Conservation (phyloP, 2,113 vertebrate genomes). For the Pelusios castaneus region DNA sequence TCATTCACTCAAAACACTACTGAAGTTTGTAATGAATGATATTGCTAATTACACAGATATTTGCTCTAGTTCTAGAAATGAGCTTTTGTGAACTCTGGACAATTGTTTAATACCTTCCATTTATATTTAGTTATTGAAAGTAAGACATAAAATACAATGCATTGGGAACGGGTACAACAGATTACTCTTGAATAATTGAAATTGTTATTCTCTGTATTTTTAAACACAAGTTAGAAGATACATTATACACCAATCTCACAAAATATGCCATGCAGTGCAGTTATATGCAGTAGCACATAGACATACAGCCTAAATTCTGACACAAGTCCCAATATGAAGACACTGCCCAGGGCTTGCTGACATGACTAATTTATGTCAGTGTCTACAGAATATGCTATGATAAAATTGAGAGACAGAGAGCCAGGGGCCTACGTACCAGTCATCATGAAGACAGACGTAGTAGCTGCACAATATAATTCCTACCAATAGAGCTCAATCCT, state of each 20-base stretch:
- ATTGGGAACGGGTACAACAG: background rate
- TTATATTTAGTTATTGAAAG: background rate
- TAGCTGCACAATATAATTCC: background rate
- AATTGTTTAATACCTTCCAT: background rate
- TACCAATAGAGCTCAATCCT: background rate
- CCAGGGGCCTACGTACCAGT: background rate
- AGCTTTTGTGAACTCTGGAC: background rate
- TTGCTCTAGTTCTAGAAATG: background rate
- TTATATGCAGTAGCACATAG: background rate
- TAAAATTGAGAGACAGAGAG: background rate
- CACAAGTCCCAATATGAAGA: background rate
- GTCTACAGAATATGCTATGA: background rate
- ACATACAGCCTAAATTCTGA: background rate
- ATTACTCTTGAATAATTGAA: background rate
- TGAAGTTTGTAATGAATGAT: background rate
- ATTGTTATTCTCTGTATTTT: background rate
- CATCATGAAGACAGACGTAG: background rate
- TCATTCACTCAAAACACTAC: background rate
- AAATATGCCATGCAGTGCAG: background rate
- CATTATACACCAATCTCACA: background rate
- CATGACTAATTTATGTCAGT: background rate
- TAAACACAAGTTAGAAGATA: background rate
- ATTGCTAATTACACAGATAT: background rate
- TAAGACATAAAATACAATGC: background rate
- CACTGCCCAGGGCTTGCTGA: background rate